Conservation (phyloP, 2,113 vertebrate genomes). For the Hippopotamus amphibius region DNA sequence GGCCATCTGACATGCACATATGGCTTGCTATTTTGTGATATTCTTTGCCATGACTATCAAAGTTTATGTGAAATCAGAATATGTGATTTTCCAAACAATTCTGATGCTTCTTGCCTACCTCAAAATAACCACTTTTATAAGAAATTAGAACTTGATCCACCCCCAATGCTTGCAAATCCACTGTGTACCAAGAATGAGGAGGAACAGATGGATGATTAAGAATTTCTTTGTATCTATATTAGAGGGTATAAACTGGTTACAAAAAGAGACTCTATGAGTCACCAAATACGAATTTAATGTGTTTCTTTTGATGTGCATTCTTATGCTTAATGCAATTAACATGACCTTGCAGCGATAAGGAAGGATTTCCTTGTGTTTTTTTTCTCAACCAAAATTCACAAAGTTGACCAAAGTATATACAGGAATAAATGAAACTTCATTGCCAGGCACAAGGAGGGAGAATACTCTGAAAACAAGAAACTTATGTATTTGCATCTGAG, state of each 20-base stretch:
- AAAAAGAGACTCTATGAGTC: slow-evolving; percentile 21
- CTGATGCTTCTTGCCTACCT: slow-evolving; percentile 4
- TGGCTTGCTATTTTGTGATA: slow-evolving; percentile 46
- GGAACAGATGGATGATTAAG: slow-evolving; percentile 13
- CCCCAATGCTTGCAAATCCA: slow-evolving; percentile 43
- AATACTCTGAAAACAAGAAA: slow-evolving; percentile 50
- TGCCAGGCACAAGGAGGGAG: slow-evolving; percentile 15
- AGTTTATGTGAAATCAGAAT: slow-evolving; percentile 35
- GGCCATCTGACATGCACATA: slow-evolving; percentile 27
- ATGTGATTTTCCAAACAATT: slow-evolving; percentile 33
- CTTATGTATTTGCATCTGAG: not conserved
- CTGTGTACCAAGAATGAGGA: slow-evolving; percentile 24
- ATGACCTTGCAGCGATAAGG: not conserved
- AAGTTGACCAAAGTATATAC: not conserved
- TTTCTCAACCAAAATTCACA: slow-evolving; percentile 46
- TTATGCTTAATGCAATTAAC: slow-evolving; percentile 32
- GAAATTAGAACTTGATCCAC: slow-evolving; percentile 47
- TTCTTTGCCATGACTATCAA: slow-evolving; percentile 15
- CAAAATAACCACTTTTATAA: slow-evolving; percentile 46
- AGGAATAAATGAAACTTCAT: slow-evolving; percentile 56
- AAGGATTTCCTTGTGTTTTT: slow-evolving; percentile 11
- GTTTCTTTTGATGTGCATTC: slow-evolving; percentile 35
- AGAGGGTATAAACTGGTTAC: not conserved
- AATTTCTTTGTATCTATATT: slow-evolving; percentile 5
- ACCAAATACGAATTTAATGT: slow-evolving; percentile 13